Conservation (phyloP, 2,888 invertebrate species). For the Dasypolia templi region DNA sequence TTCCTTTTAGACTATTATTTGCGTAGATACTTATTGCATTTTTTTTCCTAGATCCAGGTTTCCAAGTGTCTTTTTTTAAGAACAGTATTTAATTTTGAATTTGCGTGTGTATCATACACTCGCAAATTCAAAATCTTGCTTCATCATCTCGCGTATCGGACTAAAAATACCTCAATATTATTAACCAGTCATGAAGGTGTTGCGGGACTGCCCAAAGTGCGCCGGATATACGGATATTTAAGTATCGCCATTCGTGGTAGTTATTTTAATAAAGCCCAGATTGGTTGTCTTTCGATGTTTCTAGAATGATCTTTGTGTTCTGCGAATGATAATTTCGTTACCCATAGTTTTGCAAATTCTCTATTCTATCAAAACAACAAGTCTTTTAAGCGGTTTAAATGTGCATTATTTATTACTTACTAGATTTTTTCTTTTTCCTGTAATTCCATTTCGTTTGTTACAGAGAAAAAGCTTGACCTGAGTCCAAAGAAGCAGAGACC, state of each 20-base stretch:
- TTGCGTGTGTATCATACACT: neutral
- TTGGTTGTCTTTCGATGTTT: neutral
- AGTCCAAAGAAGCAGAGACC: conserved; percentile 40
- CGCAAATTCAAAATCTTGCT: neutral
- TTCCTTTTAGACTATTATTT: conserved; percentile 18
- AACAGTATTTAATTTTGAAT: neutral
- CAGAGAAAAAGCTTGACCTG: conserved; percentile 41
- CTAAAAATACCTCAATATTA: neutral
- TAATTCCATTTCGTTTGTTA: conserved; percentile 45
- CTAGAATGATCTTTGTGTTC: neutral
- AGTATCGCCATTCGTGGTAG: neutral
- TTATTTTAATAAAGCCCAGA: neutral
- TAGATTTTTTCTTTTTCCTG: neutral
- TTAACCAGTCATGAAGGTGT: neutral
- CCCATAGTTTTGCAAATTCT: neutral
- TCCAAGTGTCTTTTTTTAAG: neutral
- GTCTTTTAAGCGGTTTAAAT: neutral
- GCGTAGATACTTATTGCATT: neutral
- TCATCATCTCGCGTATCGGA: neutral
- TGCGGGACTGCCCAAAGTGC: neutral
- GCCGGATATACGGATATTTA: neutral
- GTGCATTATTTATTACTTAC: neutral
- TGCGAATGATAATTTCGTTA: neutral
- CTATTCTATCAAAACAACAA: neutral
- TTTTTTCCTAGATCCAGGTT: neutral